Evolutionary conservation across 2,888 invertebrate genomes (phyloP).

Genomic region (Iselma pallidipennis): DNA sequence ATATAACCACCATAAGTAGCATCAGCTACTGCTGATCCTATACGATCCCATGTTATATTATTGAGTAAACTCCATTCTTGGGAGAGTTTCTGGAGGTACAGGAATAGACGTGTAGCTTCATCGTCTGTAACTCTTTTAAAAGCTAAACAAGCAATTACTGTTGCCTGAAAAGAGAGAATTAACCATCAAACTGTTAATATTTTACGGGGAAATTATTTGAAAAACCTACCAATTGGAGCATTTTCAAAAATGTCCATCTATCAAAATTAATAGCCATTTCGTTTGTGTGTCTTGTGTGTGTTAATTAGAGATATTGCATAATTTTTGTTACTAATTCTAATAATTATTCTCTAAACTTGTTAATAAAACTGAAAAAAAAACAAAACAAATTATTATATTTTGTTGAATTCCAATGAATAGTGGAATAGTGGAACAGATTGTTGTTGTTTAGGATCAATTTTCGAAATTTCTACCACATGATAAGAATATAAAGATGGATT

Average conservation of each 20-base stretch:
- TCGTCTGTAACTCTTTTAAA: constrained; percentile 73
- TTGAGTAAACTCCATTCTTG: constrained; percentile 75
- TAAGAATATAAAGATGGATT: neutral
- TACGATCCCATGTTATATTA: constrained; percentile 73
- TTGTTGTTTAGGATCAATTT: neutral
- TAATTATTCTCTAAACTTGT: neutral
- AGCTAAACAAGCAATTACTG: constrained; percentile 69
- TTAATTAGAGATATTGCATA: constrained; percentile 1
- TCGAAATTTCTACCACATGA: neutral
- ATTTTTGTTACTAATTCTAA: neutral
- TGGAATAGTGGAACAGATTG: neutral
- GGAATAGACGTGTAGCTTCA: constrained; percentile 69
- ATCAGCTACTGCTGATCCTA: constrained; percentile 70
- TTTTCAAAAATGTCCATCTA: constrained; percentile 52
- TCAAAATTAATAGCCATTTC: constrained; percentile 46
- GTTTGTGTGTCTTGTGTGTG: too few species aligned
- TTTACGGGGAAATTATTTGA: neutral
- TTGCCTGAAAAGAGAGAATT: constrained; percentile 57
- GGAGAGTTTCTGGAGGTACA: constrained; percentile 71
- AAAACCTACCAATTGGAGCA: constrained; percentile 53
- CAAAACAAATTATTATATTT: constrained; percentile 10
- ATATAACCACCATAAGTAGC: constrained; percentile 71
- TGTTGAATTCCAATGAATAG: neutral
- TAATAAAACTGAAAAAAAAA: constrained; percentile 2
- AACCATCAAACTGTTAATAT: too few species aligned